Evolutionary conservation across 2,888 invertebrate species (phyloP), one percentile per base, ranked within the genome.

Genomic region (Pristionchus japonicus): DNA sequence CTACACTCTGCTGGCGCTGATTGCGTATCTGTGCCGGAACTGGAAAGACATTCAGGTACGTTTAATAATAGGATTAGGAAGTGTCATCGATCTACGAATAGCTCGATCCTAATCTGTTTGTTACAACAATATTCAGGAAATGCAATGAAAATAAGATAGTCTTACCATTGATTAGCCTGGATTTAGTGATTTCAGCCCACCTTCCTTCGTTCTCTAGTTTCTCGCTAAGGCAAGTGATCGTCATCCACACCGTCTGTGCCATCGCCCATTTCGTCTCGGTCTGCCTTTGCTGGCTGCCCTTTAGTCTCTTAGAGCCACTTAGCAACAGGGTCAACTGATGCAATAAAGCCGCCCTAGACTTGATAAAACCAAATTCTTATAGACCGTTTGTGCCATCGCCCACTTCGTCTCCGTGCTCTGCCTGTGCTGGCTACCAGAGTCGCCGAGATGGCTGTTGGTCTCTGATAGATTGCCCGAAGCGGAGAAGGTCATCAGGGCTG

Each of bases 21-120:
- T 94, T 31, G 94, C 94, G 27, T 94, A 94, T 89, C 87, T 94
- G 47, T 91, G 92, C 47, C 92, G 93, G 84, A 92, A 92, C 74
- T 94, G 94, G 94, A 93, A 94, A 52, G 91, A 91, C 49, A 94
- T 94, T 13, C 94, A 93, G 90, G 92, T 92, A 17, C n/a, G n/a
- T n/a, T n/a, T n/a, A n/a, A n/a, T n/a, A n/a, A n/a, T n/a, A n/a
- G n/a, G n/a, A n/a, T n/a, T n/a, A n/a, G n/a, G n/a, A n/a, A n/a
- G n/a, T n/a, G n/a, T n/a, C n/a, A n/a, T n/a, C n/a, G n/a, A n/a
- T n/a, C n/a, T n/a, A n/a, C n/a, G n/a, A n/a, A n/a, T n/a, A n/a
- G n/a, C n/a, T n/a, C n/a, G n/a, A n/a, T n/a, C n/a, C n/a, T n/a
- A n/a, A n/a, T n/a, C n/a, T n/a, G n/a, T n/a, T n/a, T n/a, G n/a